phyloP scores from a whole-genome alignment of 2,888 invertebrate genomes.

The Busseola fusca region DNA sequence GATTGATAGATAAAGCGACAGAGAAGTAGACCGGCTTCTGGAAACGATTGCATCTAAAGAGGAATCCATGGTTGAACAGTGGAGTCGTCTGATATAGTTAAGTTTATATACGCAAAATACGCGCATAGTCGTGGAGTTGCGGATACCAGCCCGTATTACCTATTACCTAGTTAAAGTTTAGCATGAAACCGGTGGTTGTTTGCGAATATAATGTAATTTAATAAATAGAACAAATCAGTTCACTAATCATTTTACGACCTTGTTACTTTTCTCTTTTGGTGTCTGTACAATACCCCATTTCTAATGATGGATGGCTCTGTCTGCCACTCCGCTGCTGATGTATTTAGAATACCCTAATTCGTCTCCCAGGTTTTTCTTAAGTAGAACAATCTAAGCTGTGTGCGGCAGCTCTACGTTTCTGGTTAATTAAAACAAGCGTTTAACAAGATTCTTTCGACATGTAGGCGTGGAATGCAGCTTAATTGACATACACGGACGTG shows the following conservation, averaged over 20 bases:
- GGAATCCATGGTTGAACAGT: no score
- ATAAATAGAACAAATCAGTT: neutral
- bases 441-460: slow-evolving; percentile 34
- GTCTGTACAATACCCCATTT: neutral
- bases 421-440: slow-evolving; percentile 32
- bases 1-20: neutral
- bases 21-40: neutral
- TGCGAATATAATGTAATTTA: neutral
- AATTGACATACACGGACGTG: slow-evolving; percentile 26
- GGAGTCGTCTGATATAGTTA: no score
- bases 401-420: slow-evolving; percentile 19
- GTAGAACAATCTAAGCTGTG: slow-evolving; percentile 6
- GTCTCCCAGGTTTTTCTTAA: slow-evolving; percentile 3
- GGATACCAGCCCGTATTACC: no score
- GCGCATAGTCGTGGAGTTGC: no score
- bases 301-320: no score
- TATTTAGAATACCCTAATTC: neutral
- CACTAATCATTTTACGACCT: no score
- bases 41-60: neutral
- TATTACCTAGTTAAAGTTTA: no score
- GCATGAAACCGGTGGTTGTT: neutral
- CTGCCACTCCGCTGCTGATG: neutral
- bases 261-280: no score
- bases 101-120: no score
- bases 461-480: slow-evolving; percentile 22